These are phyloP conservation scores for Hypena proboscidalis DNA, from an alignment of 2,888 invertebrate genomes.

Conservation along the genomic window DNA sequence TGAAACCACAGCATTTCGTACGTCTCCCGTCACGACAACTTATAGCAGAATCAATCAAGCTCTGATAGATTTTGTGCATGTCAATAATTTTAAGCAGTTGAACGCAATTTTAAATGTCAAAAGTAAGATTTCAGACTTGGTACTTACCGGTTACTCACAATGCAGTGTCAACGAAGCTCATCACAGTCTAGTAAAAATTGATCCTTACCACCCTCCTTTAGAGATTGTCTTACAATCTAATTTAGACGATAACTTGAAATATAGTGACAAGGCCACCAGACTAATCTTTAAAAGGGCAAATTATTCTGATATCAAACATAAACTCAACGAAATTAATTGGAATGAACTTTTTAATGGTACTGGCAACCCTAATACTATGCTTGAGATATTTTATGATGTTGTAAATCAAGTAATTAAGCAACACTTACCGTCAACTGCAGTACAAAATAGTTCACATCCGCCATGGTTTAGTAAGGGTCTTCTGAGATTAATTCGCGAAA, in stretches of 20 bases:
- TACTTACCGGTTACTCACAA: not conserved
- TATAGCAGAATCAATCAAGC: not conserved
- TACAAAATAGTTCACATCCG: constrained; percentile 1
- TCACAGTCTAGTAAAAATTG: constrained; percentile 2
- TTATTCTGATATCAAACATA: not conserved
- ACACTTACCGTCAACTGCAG: not conserved
- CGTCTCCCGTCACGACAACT: not conserved
- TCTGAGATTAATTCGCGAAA: constrained; percentile 3
- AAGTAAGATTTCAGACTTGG: constrained; percentile 8
- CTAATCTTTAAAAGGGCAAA: constrained; percentile 4
- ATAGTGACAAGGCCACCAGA: constrained; percentile 6
- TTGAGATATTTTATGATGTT: constrained; percentile 2
- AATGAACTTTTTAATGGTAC: not conserved
- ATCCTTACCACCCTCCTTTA: not conserved
- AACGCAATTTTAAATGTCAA: constrained; percentile 6
- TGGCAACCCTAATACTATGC: not conserved
- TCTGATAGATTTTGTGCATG: constrained; percentile 1
- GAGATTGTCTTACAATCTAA: not conserved
- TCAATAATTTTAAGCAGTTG: not conserved
- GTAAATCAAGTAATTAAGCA: constrained; percentile 1
- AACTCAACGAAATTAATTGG: not conserved
- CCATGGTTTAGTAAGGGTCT: constrained; percentile 2
- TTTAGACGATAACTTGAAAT: too few relatives aligned
- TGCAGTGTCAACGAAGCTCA: not conserved
- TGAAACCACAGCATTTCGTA: not conserved